Percentiles rank a stretch among this genome's conserved stretches.
Conservation (phyloP, 2,113 vertebrate species). For the Naja naja region DNA sequence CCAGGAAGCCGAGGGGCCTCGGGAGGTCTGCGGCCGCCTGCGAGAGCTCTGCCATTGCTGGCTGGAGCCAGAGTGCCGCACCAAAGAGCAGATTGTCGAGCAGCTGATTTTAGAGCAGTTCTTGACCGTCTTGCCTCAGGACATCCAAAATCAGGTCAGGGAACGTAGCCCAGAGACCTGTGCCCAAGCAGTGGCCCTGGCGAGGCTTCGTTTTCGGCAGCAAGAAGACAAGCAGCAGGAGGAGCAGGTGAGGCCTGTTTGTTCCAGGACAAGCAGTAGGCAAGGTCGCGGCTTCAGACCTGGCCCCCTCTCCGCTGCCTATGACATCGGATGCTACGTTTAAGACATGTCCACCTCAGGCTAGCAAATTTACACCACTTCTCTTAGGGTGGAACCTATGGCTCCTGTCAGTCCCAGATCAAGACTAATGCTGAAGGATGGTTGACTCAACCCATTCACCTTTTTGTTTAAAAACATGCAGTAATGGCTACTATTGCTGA, state of each 20-base stretch:
- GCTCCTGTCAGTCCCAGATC: background rate
- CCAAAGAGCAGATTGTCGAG: conserved; percentile 21
- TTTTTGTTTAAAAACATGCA: background rate
- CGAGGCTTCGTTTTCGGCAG: conserved; percentile 24
- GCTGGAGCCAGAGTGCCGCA: conserved; percentile 21
- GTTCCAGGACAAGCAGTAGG: background rate
- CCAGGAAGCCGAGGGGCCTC: conserved; percentile 10
- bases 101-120: conserved; percentile 27
- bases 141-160: conserved; percentile 25
- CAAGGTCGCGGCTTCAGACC: background rate
- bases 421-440: background rate
- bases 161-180: conserved; percentile 22
- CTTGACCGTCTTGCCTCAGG: conserved; percentile 14
- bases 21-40: background rate
- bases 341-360: background rate
- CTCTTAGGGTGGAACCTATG: background rate
- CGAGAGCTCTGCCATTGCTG: conserved; percentile 32
- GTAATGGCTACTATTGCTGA: background rate
- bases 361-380: background rate
- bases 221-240: conserved; percentile 12
- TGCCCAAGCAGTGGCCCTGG: conserved; percentile 26
- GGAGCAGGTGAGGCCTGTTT: background rate
- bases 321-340: background rate
- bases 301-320: background rate
- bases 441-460: background rate